These are phyloP conservation scores for Taphrorychus bicolor DNA, from an alignment of 2,888 invertebrate genomes.

Conservation along the genomic window DNA sequence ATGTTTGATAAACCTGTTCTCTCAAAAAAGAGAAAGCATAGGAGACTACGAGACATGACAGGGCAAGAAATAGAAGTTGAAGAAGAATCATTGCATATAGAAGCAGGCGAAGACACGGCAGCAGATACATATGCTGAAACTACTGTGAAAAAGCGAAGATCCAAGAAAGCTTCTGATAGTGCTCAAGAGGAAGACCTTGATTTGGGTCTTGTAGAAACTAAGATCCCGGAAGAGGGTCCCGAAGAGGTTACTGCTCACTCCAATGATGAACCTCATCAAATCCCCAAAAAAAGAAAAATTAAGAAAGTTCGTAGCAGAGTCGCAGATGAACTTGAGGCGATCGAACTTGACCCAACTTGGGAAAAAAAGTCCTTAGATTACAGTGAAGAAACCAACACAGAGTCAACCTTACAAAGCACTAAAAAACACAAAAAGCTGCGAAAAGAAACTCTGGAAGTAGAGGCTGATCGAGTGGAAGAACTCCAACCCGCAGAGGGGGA, in stretches of 20 bases:
- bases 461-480: no score
- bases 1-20: no score
- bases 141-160: neutral
- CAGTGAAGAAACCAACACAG: neutral
- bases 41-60: neutral
- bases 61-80: neutral
- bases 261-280: neutral
- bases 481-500: neutral
- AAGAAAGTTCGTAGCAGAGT: neutral
- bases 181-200: neutral
- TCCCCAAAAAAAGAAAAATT: neutral
- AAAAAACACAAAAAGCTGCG: neutral
- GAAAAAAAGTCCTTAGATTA: neutral
- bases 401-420: neutral
- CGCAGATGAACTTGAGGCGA: neutral
- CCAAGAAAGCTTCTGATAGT: neutral
- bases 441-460: neutral
- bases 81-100: neutral
- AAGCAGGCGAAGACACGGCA: neutral
- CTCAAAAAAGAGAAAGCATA: neutral
- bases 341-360: no score
- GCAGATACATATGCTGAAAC: neutral
- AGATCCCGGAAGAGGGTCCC: neutral
- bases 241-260: neutral
- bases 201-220: neutral